Evolutionary conservation across 2,888 invertebrate species (phyloP).

Genomic region (Unio pictorum): DNA sequence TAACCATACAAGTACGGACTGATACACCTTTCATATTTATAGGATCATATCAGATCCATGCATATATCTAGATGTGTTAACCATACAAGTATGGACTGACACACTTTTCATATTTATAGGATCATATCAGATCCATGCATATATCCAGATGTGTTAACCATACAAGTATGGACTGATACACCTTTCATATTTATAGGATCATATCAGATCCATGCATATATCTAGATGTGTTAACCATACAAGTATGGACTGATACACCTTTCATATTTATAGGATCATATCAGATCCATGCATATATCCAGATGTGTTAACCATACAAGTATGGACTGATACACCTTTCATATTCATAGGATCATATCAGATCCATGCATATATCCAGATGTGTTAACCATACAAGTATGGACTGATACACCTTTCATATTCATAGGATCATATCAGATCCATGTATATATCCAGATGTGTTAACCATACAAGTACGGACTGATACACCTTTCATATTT

Average conservation of each 20-base stretch:
- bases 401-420: slow-evolving; percentile 30
- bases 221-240: background rate
- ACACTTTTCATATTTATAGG: slow-evolving; percentile 71
- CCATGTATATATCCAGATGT: background rate
- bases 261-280: slow-evolving; percentile 72
- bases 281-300: background rate
- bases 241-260: background rate
- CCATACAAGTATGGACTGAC: background rate
- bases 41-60: slow-evolving; percentile 62
- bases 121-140: slow-evolving; percentile 38
- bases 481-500: slow-evolving; percentile 64
- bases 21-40: slow-evolving; percentile 65
- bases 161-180: background rate
- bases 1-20: background rate
- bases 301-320: background rate
- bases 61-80: background rate
- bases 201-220: background rate
- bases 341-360: slow-evolving; percentile 72
- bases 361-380: background rate
- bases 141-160: background rate
- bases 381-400: background rate
- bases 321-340: background rate
- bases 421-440: slow-evolving; percentile 71
- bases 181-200: slow-evolving; percentile 72
- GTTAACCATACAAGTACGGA: background rate